Evolutionary conservation across 1,140 invertebrate genomes (phyloP), one percentile per base, ranked within the genome.

Genomic region (Drosophila hydei): DNA sequence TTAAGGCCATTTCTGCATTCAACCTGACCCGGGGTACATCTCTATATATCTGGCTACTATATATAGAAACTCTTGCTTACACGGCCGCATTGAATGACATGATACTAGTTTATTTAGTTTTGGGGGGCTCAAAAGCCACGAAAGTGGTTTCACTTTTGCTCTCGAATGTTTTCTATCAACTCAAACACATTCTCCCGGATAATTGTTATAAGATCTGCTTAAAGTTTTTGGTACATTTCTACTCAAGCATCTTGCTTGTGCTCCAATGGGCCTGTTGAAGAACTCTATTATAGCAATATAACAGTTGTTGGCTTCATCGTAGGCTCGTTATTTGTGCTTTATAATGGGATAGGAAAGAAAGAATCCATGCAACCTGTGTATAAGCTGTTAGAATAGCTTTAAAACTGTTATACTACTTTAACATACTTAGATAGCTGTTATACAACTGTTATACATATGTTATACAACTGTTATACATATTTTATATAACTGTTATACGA

Each of bases 111-210:
- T 56, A 56, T 43, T 14, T 5, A 27, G 30, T 14, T 21, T 33
- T 11, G 11, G 30, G 30, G 30, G 11, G 11, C 19, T 38, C 27
- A 21, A 40, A 33, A 38, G 52, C 52, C 19, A 38, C 19, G 16
- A 23, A 56, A 56, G 52, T 56, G 54, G 21, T 56, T 56, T 56
- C 54, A 56, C 54, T 56, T 56, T 43, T 43, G 38, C 38, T 33
- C 14, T 42, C 38, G 19, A 52, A 52, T 52, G 50, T 19, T 21
- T 52, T 40, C 23, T 40, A 11, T n/a, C 38, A 55, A 18, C n/a
- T 25, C 9, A 3, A 36, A 18, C 51, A 54, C 36, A 23, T 23
- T 54, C 16, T n/a, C 19, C 25, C 25, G 11, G 30, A 0, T 18
- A 21, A 38, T 38, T 38, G 18, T 54, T 25, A 33, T 52, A n/a